phyloP scores from a whole-genome alignment of 2,113 vertebrate genomes.

The Scopus umbretta region DNA sequence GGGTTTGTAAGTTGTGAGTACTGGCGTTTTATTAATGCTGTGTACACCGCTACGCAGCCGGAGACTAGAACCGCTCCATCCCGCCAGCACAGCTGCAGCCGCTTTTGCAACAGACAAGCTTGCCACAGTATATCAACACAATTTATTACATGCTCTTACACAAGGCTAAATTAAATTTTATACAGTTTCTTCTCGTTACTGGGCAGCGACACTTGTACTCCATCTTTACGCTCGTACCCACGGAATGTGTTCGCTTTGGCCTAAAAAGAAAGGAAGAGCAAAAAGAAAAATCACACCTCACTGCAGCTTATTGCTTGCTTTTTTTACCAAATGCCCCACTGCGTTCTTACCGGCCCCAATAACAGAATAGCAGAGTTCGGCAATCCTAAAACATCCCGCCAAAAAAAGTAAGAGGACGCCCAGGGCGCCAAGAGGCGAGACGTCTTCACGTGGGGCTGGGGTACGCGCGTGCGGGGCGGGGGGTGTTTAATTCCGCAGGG shows the following conservation, averaged over 20 bases:
- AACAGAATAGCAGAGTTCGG: rapidly evolving
- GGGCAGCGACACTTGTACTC: neutral
- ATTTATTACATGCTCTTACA: constrained; percentile 19
- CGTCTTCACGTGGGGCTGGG: rapidly evolving
- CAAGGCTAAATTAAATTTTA: neutral
- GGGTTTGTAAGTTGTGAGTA: rapidly evolving
- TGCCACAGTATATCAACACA: neutral
- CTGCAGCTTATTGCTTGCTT: too few species aligned
- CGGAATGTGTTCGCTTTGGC: constrained; percentile 38
- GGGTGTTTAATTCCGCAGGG: neutral
- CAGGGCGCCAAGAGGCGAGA: rapidly evolving
- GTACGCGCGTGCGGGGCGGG: rapidly evolving
- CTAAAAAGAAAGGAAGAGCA: constrained; percentile 32
- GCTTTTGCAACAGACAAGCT: neutral
- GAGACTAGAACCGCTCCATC: neutral
- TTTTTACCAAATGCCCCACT: too few species aligned
- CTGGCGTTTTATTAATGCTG: neutral
- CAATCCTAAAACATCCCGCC: rapidly evolving
- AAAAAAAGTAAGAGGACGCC: too few species aligned
- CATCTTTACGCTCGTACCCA: neutral
- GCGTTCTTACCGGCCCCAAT: rapidly evolving
- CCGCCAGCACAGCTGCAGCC: neutral
- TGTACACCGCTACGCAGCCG: neutral
- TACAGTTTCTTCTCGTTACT: neutral
- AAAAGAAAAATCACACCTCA: neutral